Evolutionary conservation across 2,888 invertebrate species (phyloP).

Genomic region (Cephonodes hylas): DNA sequence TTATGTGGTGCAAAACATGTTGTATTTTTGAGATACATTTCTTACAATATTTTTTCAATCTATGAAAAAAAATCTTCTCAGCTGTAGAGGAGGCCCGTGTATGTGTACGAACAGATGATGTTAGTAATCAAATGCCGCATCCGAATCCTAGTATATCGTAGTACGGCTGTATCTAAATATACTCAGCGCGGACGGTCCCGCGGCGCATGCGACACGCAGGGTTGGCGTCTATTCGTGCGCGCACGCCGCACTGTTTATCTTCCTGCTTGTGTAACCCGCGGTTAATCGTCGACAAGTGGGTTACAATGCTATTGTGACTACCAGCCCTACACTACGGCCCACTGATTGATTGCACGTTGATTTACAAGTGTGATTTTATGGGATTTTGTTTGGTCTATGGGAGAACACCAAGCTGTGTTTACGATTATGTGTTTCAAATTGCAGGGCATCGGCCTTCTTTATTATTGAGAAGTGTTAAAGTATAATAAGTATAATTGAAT

Average conservation of each 20-base stretch:
- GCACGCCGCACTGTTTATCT: constrained; percentile 47
- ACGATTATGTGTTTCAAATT: too few species aligned
- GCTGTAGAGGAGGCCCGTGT: neutral
- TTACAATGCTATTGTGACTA: constrained; percentile 35
- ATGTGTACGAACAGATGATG: neutral
- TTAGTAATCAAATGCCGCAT: neutral
- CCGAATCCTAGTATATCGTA: neutral
- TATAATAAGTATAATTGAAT: too few species aligned
- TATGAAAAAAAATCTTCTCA: too few species aligned
- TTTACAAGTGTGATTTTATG: neutral
- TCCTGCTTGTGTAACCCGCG: constrained; percentile 56
- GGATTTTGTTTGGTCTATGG: neutral
- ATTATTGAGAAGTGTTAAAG: too few species aligned
- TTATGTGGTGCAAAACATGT: too few species aligned
- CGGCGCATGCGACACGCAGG: constrained; percentile 41
- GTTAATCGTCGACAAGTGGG: constrained; percentile 41
- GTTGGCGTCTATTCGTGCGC: constrained; percentile 36
- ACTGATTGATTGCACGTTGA: neutral
- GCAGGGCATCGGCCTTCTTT: neutral
- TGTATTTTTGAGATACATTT: too few species aligned
- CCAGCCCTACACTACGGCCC: constrained; percentile 12
- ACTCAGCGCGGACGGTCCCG: constrained; percentile 18
- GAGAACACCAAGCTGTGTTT: neutral
- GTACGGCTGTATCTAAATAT: constrained; percentile 23
- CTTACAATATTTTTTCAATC: too few species aligned